phyloP scores from a whole-genome alignment of 2,797 vertebrate species.

The Chromis chromis region DNA sequence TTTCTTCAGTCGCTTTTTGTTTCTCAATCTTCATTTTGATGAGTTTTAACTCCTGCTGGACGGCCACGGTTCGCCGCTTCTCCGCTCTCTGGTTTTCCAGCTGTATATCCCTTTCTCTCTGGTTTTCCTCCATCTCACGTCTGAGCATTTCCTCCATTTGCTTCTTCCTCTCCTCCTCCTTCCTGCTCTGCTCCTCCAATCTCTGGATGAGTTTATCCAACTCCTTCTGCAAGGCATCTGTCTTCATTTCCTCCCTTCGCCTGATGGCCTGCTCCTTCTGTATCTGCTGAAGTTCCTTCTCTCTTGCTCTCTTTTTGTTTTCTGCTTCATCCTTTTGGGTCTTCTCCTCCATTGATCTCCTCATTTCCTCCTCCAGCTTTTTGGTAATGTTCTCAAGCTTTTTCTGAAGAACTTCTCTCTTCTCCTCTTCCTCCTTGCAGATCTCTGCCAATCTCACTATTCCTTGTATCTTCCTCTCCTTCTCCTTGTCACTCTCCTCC shows the following conservation, averaged over 20 bases:
- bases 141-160: conserved; percentile 55
- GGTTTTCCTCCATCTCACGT: conserved; percentile 57
- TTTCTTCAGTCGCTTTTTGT: conserved; percentile 40
- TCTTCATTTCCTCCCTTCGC: conserved; percentile 54
- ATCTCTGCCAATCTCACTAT: conserved; percentile 57
- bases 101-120: conserved; percentile 52
- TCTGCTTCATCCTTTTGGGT: conserved; percentile 44
- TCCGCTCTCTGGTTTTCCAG: conserved; percentile 64
- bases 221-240: conserved; percentile 59
- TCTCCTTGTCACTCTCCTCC: conserved; percentile 49
- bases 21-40: conserved; percentile 48
- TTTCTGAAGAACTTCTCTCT: conserved; percentile 50
- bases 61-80: conserved; percentile 42
- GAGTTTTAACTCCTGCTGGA: conserved; percentile 54
- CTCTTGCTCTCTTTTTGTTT: conserved; percentile 53
- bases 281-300: conserved; percentile 51
- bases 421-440: conserved; percentile 56
- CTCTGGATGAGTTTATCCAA: conserved; percentile 50
- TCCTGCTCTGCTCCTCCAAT: conserved; percentile 53
- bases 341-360: conserved; percentile 47
- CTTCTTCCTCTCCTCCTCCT: conserved; percentile 55
- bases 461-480: conserved; percentile 58
- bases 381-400: conserved; percentile 49
- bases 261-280: conserved; percentile 59
- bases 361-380: conserved; percentile 53